Evolutionary conservation across 2,113 vertebrate species (phyloP), one percentile per base, ranked within the genome.

Genomic region (Ceyx melanurus): DNA sequence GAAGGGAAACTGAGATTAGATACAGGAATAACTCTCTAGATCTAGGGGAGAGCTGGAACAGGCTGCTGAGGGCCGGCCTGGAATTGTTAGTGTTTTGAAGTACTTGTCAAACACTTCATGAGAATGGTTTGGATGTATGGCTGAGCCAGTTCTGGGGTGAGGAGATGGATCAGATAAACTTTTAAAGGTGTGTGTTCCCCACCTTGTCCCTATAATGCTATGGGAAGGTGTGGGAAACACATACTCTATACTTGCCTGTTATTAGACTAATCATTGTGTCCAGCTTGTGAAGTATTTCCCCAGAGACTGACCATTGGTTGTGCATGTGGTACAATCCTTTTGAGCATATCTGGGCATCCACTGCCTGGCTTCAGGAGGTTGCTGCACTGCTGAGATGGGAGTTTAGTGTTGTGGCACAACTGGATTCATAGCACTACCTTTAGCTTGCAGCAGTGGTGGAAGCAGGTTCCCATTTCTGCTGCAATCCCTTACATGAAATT

Each of bases 201-300:
- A 15, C 26, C 35, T 80, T 53, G 26, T 61, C 26, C 33, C 53
- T 33, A 0, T 14, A 56, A 15, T 48, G 6, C 15, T 57, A 0
- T 28, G 18, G 54, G 37, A 54, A 57, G 17, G 3, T 1, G 3
- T 48, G 58, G 40, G 9, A 48, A 77, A n/a, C 18, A 45, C 9
- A 7, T 0, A 0, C 19, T 11, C 17, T 37, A 5, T 12, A 1
- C 15, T 22, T 14, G 31, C 6, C 22, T 53, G 83, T 16, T 3
- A 15, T 33, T 33, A 29, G 48, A 61, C 31, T n/a, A 72, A 4
- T 46, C 40, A 3, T 20, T 0, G 1, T 21, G 16, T 48, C 33
- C 21, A 35, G n/a, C 14, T 25, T 40, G 31, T 19, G 13, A 82
- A 70, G 28, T 56, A 15, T 60, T 76, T 91, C 33, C 45, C 31